Percentiles rank a stretch among this genome's conserved stretches.
These are phyloP conservation scores for Lepidotrigona ventralis DNA, from an alignment of 1,140 invertebrate species.

Conservation along the genomic window DNA sequence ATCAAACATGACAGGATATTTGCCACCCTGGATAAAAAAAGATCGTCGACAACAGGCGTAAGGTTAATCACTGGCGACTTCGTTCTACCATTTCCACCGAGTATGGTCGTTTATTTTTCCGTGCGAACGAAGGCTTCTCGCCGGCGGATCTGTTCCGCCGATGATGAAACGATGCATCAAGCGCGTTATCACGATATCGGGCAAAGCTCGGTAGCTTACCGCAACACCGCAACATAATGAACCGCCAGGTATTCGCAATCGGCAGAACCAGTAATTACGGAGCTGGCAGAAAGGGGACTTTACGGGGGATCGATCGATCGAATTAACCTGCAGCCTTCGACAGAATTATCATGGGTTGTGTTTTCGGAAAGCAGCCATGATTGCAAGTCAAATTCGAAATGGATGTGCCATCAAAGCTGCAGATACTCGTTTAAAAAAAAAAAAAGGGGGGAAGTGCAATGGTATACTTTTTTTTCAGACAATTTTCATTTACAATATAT, in stretches of 20 bases:
- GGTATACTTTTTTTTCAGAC: no score
- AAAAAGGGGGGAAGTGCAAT: no score
- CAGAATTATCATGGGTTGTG: no score
- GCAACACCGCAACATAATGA: slow-evolving; percentile 40
- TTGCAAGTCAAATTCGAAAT: no score
- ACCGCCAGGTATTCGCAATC: slow-evolving; percentile 40
- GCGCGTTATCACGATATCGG: slow-evolving; percentile 24
- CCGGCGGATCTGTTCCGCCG: not conserved
- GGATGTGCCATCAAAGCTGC: no score
- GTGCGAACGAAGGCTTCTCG: not conserved
- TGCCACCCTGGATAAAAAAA: no score
- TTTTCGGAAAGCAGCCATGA: no score
- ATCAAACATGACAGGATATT: no score
- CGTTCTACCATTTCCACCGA: no score
- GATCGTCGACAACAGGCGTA: no score
- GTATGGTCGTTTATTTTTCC: not conserved
- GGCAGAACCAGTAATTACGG: slow-evolving; percentile 31
- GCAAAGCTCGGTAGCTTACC: not conserved
- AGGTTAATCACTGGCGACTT: not conserved
- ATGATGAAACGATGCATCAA: not conserved
- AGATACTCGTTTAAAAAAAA: no score
- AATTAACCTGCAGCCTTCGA: not conserved
- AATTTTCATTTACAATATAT: no score
- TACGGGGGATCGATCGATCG: not conserved
- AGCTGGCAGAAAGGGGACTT: not conserved